Base-by-base conservation (phyloP, 2,888 invertebrate species). In the Lymantria dispar region DNA sequence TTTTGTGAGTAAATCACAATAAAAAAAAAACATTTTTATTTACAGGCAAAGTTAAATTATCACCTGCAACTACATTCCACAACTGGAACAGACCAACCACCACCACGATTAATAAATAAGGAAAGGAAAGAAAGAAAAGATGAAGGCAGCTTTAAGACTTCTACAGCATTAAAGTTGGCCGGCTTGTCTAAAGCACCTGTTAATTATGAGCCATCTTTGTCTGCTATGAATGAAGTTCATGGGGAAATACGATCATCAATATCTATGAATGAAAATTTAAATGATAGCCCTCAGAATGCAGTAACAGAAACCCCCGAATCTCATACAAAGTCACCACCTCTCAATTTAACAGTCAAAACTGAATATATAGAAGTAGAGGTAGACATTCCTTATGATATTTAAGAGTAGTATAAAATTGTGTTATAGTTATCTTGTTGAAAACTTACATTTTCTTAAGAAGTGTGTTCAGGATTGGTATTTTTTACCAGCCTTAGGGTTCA, bases 41-140 rank as follows among this genome's bases (percentile, higher is more conserved):
- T 77, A 29, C 68, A 88, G 88, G 79, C 81, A 8, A 83, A 74
- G 52, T 62, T 88, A 48, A 74, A 74, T 50, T 63, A 68, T 38
- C 89, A 89, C 54, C 49, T 83, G 39, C 70, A 71, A 56, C 47
- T 70, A 29, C 86, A 87, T 48, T 55, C 57, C 51, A 64, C 36
- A 14, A 5, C 51, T 45, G 48, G 47, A 12, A 10, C 33, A 13
- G 46, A 44, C 15, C 51, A 50, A 40, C 12, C 43, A 7, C 33
- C 15, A 14, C 37, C 62, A 58, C 57, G 40, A 59, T 75, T 74
- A 0, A 69, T 67, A 57, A 63, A 71, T 37, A 71, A 73, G 11
- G 78, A 80, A 11, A 79, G 88, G n/a, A 83, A 80, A 60, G 68
- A 73, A 50, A 77, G 90, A 60, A 82, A 80, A 52, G 90, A 90